Base-by-base conservation (phyloP, 2,888 invertebrate species). In the Hemithea aestivaria region DNA sequence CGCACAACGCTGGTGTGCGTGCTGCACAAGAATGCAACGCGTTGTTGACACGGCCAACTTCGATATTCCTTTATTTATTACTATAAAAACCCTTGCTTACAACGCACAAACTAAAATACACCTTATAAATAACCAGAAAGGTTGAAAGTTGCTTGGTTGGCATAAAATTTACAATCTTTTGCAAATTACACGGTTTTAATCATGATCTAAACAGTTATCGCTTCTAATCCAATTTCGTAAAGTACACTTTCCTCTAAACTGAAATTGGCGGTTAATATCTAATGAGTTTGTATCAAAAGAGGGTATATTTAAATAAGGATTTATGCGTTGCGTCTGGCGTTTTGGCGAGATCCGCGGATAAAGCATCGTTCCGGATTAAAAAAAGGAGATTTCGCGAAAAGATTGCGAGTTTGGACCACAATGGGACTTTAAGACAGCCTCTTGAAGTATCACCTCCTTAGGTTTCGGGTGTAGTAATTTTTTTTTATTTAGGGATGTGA, bases 41-140 rank as follows among this genome's bases (percentile, higher is more conserved):
- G 82, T 80, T 85, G 87, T 85, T 87, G 87, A 85, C 85, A 87
- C 85, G 82, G 73, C 77, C 81, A 83, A 79, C 84, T 82, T 83
- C 84, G 83, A 84, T 87, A 84, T 83, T 85, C 82, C 82, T 87
- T 87, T 87, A 87, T 87, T 85, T 87, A 87, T 84, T 78, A 70
- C 82, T 81, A 83, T 82, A 82, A 84, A 84, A 84, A 79, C 82
- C 76, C 72, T 74, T 75, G 62, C 46, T 50, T 10, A 45, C 37
- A 9, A 12, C 28, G 16, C 2, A 4, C 49, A 49, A 1, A 10
- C 12, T 0, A 69, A 46, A 49, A 27, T 42, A 23, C 47, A 62
- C 67, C 40, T 43, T 65, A 69, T 2, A 0, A 0, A 0, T 0
- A 1, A 0, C 0, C 0, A 0, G 0, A 1, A 38, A 38, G 56